phyloP scores from a whole-genome alignment of 1,140 invertebrate species.

The Diorhabda elongata region DNA sequence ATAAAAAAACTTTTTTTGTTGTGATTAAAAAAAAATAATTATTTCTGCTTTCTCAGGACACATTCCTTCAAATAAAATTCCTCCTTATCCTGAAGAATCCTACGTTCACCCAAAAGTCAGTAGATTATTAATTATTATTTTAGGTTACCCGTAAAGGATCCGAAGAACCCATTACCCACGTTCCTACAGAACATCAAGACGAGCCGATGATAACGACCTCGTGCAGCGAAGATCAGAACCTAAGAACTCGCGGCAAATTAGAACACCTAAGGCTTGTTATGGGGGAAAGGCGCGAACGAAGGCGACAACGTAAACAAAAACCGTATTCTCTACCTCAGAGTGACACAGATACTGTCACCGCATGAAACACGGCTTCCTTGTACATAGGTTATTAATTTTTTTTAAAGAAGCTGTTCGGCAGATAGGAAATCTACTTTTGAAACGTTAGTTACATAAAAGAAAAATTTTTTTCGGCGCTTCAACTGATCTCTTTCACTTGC shows the following conservation, averaged over 20 bases:
- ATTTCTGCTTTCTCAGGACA: too few relatives aligned
- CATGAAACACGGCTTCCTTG: constrained; percentile 30
- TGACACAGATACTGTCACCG: constrained; percentile 43
- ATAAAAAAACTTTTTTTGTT: too few relatives aligned
- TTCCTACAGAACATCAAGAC: constrained; percentile 29
- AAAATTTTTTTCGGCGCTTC: not conserved
- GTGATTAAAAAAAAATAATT: too few relatives aligned
- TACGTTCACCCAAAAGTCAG: too few relatives aligned
- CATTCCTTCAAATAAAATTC: too few relatives aligned
- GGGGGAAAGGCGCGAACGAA: constrained; percentile 78
- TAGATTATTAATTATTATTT: not conserved
- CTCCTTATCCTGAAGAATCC: too few relatives aligned
- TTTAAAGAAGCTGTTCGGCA: not conserved
- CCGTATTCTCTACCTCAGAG: constrained; percentile 60
- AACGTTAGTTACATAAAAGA: not conserved
- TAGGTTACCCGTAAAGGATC: constrained; percentile 12
- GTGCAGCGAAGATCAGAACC: constrained; percentile 47
- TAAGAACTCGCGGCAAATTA: constrained; percentile 70
- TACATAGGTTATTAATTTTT: constrained; percentile 16
- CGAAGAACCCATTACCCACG: constrained; percentile 25
- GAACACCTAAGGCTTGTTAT: constrained; percentile 80
- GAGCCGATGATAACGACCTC: constrained; percentile 30
- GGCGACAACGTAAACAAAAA: constrained; percentile 73
- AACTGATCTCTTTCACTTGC: not conserved
- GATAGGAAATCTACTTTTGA: not conserved